Evolutionary conservation across 2,888 invertebrate genomes (phyloP), one percentile per base, ranked within the genome.

Genomic region (Cheilosia scutellata): DNA sequence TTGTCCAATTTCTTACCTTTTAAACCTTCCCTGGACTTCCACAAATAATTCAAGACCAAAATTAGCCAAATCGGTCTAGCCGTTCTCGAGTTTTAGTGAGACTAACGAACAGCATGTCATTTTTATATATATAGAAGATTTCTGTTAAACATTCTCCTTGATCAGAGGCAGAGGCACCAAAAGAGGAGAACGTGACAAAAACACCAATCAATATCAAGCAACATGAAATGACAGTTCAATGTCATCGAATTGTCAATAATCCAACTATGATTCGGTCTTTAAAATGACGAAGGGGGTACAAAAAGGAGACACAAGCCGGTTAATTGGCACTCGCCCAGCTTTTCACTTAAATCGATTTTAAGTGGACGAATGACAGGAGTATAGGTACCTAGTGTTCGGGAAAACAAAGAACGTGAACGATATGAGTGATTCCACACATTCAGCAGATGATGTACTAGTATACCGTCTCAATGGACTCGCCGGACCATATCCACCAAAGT

Each of bases 141-240:
- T 9, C 37, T 11, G 2, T 9, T 9, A 37, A 0, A 37, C 9
- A 37, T 37, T 9, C 33, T 37, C 11, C 1, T 11, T 37, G 4
- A 11, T 33, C 0, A 3, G 9, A 11, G 11, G 11, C 37, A 1
- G 4, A 37, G 11, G 9, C 37, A 37, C 11, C 3, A 3, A 37
- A 29, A 44, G 7, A 29, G n/a, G 2, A 33, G 16, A 20, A 47
- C 16, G 0, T 13, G 2, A 1, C 9, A 13, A 44, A 16, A 47
- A 65, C 49, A 20, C 16, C 4, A 20, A 37, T 16, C 11, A 51
- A 51, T 13, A 47, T 11, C 11, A 16, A 20, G 4, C 33, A 33
- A n/a, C 55, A 55, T 68, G 55, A 68, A 68, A 42, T 71, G 71
- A 49, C 71, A 71, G 71, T 60, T 71, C 71, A 58, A 71, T 71